Conservation (phyloP, 2,113 vertebrate species). For the Vicugna pacos region DNA sequence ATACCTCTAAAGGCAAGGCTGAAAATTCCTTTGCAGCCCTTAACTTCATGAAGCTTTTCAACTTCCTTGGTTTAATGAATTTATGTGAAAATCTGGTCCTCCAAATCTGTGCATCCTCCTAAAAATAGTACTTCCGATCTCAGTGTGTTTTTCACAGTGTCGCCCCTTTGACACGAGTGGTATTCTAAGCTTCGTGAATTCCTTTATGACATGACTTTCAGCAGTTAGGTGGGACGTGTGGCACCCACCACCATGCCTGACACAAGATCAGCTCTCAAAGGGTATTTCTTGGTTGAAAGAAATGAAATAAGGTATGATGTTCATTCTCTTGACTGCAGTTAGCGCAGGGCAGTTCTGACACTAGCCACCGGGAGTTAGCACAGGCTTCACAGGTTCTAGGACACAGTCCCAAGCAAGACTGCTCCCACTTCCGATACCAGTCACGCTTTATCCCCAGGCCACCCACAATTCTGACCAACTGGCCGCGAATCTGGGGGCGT, state of each 20-base stretch:
- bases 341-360: fast-evolving
- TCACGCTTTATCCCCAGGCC: neutral
- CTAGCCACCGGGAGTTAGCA: neutral
- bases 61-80: constrained; percentile 44
- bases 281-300: neutral
- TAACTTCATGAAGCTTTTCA: neutral
- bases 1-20: neutral
- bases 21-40: neutral
- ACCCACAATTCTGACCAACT: neutral
- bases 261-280: neutral
- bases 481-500: neutral
- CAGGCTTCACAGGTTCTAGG: neutral
- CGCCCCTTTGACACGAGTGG: neutral
- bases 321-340: neutral
- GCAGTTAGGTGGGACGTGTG: neutral
- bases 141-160: neutral
- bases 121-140: constrained; percentile 36
- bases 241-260: neutral
- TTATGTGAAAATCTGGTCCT: constrained; percentile 56
- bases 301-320: neutral
- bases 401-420: fast-evolving
- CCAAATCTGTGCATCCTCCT: constrained; percentile 24
- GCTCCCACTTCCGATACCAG: neutral
- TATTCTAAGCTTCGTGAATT: neutral
- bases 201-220: neutral